These are phyloP conservation scores for Melanerpes aurifrons DNA, from an alignment of 2,113 vertebrate genomes.

Conservation along the genomic window DNA sequence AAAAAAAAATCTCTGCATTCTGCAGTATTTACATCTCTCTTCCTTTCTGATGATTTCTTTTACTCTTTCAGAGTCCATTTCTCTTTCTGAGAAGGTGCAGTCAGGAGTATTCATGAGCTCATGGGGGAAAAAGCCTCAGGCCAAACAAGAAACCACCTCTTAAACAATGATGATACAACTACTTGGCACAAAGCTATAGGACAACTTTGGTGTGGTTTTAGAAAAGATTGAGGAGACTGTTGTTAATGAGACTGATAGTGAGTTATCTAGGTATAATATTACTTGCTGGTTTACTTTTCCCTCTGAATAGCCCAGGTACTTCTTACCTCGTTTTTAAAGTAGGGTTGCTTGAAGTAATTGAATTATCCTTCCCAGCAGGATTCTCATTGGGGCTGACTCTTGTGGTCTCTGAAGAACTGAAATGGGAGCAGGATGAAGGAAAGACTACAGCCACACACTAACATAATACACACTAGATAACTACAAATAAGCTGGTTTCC, in stretches of 20 bases:
- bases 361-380: background rate
- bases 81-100: background rate
- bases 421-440: background rate
- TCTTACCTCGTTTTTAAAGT: conserved; percentile 35
- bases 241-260: background rate
- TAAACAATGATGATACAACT: background rate
- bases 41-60: background rate
- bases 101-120: background rate
- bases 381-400: conserved; percentile 1
- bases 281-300: background rate
- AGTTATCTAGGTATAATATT: background rate
- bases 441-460: background rate
- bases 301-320: background rate
- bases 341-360: background rate
- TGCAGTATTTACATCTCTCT: background rate
- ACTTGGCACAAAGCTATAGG: background rate
- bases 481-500: background rate
- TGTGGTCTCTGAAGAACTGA: conserved; percentile 33
- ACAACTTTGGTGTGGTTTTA: background rate
- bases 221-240: background rate
- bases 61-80: background rate
- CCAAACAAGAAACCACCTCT: background rate
- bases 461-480: background rate
- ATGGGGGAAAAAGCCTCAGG: background rate
- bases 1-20: background rate